These are phyloP conservation scores for Phalangium opilio DNA, from an alignment of 2,888 invertebrate species.

Conservation along the genomic window DNA sequence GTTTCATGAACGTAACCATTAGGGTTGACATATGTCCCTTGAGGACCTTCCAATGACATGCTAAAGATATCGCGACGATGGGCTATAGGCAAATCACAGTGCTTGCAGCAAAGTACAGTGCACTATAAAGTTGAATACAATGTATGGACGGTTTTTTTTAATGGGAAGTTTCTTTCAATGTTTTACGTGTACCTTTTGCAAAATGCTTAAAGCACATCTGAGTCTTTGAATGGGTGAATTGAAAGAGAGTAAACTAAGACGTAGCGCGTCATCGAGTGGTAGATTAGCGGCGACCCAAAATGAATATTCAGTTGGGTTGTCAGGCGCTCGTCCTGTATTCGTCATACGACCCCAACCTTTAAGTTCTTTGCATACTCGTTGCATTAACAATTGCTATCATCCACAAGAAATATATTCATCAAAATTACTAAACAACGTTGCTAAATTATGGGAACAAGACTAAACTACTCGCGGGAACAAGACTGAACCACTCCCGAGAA, in stretches of 20 bases:
- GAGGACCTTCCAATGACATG: conserved; percentile 64
- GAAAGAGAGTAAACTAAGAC: conserved; percentile 46
- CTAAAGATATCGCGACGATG: conserved; percentile 54
- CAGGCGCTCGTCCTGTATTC: conserved; percentile 37
- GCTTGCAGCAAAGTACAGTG: conserved; percentile 37
- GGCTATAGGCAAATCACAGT: conserved; percentile 39
- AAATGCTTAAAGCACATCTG: conserved; percentile 38
- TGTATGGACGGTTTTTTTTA: too few relatives aligned
- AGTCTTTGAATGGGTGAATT: conserved; percentile 52
- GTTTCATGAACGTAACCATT: conserved; percentile 66
- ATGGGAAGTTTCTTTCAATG: too few relatives aligned
- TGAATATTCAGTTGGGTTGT: conserved; percentile 51
- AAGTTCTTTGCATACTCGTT: conserved; percentile 28
- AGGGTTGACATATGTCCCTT: conserved; percentile 64
- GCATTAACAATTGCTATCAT: conserved; percentile 25
- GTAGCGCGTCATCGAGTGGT: conserved; percentile 47
- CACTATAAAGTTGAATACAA: conserved; percentile 13
- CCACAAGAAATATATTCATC: neutral
- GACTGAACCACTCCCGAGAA: too few relatives aligned
- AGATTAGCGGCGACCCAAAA: conserved; percentile 68
- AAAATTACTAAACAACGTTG: too few relatives aligned
- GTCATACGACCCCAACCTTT: conserved; percentile 29
- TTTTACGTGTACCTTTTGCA: conserved; percentile 28
- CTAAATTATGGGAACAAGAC: too few relatives aligned
- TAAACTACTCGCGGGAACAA: too few relatives aligned